These are phyloP conservation scores for Drosophila yooni DNA, from an alignment of 2,888 invertebrate genomes.

Conservation along the genomic window DNA sequence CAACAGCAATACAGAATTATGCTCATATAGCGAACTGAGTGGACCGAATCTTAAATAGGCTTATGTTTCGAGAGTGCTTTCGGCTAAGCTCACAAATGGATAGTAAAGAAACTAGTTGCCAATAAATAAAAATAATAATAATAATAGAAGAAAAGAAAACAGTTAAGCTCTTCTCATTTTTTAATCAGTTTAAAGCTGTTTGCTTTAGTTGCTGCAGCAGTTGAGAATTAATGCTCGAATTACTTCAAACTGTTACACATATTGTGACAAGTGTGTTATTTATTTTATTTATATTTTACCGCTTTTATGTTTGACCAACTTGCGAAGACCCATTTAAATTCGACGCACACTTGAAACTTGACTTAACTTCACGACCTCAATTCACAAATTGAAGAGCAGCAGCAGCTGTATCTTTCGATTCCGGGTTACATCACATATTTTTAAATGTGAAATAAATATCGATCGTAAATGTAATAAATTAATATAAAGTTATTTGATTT, in stretches of 20 bases:
- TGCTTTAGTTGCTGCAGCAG: not conserved
- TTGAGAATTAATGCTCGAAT: not conserved
- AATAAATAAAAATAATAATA: not conserved
- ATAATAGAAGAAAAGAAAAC: not conserved
- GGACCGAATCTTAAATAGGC: slow-evolving; percentile 29
- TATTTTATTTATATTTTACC: not conserved
- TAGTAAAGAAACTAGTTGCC: not conserved
- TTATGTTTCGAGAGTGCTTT: not conserved
- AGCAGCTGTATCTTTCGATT: not conserved
- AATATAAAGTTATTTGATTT: not conserved
- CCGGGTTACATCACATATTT: not conserved
- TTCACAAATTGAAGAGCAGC: not conserved
- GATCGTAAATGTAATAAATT: not conserved
- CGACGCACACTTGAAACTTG: not conserved
- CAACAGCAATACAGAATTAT: slow-evolving; percentile 8
- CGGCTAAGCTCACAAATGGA: not conserved
- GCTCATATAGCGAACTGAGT: not conserved
- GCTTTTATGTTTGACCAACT: not conserved
- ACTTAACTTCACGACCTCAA: not conserved
- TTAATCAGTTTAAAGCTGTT: not conserved
- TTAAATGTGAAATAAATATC: not conserved
- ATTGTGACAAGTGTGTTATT: not conserved
- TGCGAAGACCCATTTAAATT: not conserved
- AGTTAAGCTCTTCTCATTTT: not conserved
- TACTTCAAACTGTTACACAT: not conserved